Evolutionary conservation across 2,113 vertebrate genomes (phyloP).

Genomic region (Strix aluco): DNA sequence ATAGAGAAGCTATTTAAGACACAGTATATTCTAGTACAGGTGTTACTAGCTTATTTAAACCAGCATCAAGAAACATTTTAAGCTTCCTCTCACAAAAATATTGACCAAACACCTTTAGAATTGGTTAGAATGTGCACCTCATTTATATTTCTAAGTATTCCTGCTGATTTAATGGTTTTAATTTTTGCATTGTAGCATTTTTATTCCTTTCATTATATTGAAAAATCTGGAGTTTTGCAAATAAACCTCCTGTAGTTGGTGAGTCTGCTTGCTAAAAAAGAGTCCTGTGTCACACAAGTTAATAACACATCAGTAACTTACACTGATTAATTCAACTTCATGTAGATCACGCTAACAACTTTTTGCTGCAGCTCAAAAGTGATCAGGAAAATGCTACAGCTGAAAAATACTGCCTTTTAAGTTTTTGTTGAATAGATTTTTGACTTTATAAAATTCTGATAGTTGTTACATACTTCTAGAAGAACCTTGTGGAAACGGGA

Average conservation of each 20-base stretch:
- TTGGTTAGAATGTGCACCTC: background rate
- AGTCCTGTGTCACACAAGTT: background rate
- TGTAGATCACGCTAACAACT: background rate
- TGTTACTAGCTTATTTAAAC: background rate
- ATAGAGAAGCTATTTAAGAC: background rate
- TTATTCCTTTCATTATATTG: background rate
- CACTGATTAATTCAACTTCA: background rate
- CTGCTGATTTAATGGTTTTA: background rate
- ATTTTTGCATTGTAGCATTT: background rate
- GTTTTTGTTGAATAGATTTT: background rate
- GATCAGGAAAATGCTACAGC: background rate
- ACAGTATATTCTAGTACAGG: background rate
- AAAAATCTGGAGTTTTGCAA: background rate
- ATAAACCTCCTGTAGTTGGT: background rate
- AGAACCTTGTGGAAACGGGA: background rate
- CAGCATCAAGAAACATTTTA: background rate
- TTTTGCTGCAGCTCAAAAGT: background rate
- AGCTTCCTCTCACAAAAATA: background rate
- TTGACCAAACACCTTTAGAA: background rate
- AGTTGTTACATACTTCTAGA: background rate
- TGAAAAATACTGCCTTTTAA: background rate
- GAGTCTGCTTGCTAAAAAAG: background rate
- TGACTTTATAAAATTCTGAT: background rate
- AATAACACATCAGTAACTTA: background rate
- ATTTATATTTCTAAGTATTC: background rate